Conservation (phyloP, 2,797 vertebrate species). For the Brotula barbata region DNA sequence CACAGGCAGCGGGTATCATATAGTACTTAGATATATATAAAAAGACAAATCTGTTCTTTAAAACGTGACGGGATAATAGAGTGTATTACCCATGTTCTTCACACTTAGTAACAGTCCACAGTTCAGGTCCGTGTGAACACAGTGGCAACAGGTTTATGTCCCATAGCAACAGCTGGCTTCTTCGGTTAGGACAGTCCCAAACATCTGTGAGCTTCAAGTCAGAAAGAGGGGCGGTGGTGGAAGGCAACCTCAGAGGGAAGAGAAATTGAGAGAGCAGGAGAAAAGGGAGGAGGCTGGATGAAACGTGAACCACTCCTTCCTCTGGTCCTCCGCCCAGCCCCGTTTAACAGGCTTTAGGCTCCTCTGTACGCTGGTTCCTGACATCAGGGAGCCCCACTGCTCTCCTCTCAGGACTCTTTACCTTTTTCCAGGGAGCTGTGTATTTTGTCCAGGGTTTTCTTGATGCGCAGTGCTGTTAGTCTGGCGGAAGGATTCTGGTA, state of each 20-base stretch:
- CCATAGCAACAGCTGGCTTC: slow-evolving; percentile 36
- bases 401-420: slow-evolving; percentile 77
- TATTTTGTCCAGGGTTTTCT: slow-evolving; percentile 86
- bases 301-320: slow-evolving; percentile 13
- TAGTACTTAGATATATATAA: no score
- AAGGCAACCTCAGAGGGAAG: slow-evolving; percentile 51
- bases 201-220: slow-evolving; percentile 40
- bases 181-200: slow-evolving; percentile 30
- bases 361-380: slow-evolving; percentile 19
- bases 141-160: slow-evolving; percentile 29
- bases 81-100: slow-evolving; percentile 29
- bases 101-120: slow-evolving; percentile 57
- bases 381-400: slow-evolving; percentile 29
- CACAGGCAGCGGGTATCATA: no score
- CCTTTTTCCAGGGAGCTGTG: slow-evolving; percentile 83
- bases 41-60: not conserved
- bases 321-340: not conserved
- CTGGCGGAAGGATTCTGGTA: slow-evolving; percentile 86
- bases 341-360: slow-evolving; percentile 2
- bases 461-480: slow-evolving; percentile 84
- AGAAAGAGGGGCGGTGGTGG: slow-evolving; percentile 35
- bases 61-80: slow-evolving; percentile 48
- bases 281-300: slow-evolving; percentile 39
- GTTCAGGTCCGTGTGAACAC: slow-evolving; percentile 42
- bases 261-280: slow-evolving; percentile 26